Conservation (phyloP, 2,888 invertebrate genomes). For the Zelleria hepariella region DNA sequence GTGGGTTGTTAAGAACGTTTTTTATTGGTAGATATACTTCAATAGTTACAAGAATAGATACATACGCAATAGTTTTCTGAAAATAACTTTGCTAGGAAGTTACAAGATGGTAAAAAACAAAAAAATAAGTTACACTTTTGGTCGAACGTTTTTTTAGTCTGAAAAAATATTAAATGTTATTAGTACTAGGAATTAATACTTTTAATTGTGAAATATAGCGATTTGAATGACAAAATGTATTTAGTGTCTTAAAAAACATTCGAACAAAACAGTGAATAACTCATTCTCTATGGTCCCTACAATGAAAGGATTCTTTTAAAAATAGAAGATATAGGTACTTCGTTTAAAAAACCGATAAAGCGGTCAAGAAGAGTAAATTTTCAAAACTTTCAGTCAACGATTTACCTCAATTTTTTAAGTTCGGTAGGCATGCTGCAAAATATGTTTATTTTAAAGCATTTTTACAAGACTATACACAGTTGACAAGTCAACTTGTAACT, state of each 20-base stretch:
- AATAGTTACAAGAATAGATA: not conserved
- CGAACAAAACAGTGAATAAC: constrained; percentile 35
- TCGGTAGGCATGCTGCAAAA: not conserved
- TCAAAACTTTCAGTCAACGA: constrained; percentile 31
- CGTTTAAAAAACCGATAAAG: constrained; percentile 26
- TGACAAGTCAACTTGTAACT: too few relatives aligned
- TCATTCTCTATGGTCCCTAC: constrained; percentile 63
- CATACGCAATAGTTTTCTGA: not conserved
- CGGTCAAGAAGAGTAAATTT: constrained; percentile 22
- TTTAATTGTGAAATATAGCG: too few relatives aligned
- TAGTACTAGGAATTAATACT: too few relatives aligned
- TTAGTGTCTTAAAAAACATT: too few relatives aligned
- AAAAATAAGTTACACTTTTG: not conserved
- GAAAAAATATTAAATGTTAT: too few relatives aligned
- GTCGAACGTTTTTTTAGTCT: not conserved
- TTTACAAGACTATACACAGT: not conserved
- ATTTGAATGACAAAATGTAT: too few relatives aligned
- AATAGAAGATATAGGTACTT: constrained; percentile 29
- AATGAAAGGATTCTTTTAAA: constrained; percentile 32
- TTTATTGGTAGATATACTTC: not conserved
- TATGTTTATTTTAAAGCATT: not conserved
- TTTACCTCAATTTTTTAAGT: constrained; percentile 14
- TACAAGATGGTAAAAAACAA: not conserved
- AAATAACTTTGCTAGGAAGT: constrained; percentile 3
- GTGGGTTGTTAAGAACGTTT: not conserved